Base-by-base conservation (phyloP, 2,888 invertebrate genomes). In the Anorthoa munda region DNA sequence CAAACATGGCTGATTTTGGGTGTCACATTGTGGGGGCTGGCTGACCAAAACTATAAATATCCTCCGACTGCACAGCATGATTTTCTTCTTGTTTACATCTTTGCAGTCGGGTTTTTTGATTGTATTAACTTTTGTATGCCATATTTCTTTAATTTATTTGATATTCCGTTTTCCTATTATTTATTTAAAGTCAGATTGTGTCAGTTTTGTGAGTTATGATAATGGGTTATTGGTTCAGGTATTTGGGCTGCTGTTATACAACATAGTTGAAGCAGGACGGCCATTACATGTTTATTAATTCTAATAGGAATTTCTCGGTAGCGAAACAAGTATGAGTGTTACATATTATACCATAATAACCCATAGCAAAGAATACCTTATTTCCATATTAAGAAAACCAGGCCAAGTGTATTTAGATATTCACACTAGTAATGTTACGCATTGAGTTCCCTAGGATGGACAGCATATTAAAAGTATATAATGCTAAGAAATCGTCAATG, bases 351-450 rank as follows among this genome's bases (percentile, higher is more conserved):
- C 59, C 45, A 17, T 31, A 53, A 5, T 26, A 46, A 31, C n/a
- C 13, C 23, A 48, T 23, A 46, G 7, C 5, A 46, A 72, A 17
- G 9, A n/a, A n/a, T 53, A 72, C 5, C n/a, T 31, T 21, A 46
- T 53, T 45, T 5, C 56, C 48, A 45, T 58, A 39, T 72, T 26
- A 58, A 50, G 50, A 21, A 51, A 72, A 72, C 26, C 3, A 4
- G 26, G 58, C 18, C 72, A 72, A 59, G 45, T 48, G 23, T n/a
- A 70, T 39, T 65, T 53, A 39, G 39, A 9, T 39, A 39, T 39
- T 17, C 13, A 46, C 18, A 58, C 4, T 26, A 53, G 9, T 21
- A 3, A 45, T 26, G 4, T 15, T 45, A 51, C 11, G 11, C 48
- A 4, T 13, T 0, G 11, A 48, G 48, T 45, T 72, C 17, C 39